Conservation (phyloP, 2,888 invertebrate species). For the Choristoneura rosaceana region DNA sequence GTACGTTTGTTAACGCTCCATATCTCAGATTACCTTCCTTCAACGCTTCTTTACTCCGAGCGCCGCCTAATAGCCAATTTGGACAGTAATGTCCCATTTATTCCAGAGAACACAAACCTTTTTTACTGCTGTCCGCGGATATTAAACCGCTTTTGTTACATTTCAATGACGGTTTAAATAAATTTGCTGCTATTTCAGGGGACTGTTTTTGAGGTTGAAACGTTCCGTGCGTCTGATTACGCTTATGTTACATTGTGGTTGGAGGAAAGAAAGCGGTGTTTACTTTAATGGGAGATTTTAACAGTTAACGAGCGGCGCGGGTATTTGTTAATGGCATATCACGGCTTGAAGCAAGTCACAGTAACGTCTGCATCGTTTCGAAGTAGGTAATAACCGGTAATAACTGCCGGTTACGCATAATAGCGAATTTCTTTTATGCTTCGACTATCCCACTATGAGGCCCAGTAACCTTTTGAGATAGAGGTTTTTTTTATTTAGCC, state of each 20-base stretch:
- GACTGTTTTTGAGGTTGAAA: not conserved
- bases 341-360: not conserved
- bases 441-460: no score
- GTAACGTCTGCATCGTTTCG: not conserved
- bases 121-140: constrained; percentile 35
- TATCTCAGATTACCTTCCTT: constrained; percentile 14
- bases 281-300: constrained; percentile 5
- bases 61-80: constrained; percentile 34
- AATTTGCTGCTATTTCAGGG: constrained; percentile 37
- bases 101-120: constrained; percentile 35
- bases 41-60: constrained; percentile 23
- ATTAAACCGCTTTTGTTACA: constrained; percentile 38
- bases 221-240: not conserved
- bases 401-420: no score
- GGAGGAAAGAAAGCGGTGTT: constrained; percentile 22
- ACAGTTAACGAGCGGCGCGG: not conserved
- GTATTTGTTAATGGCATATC: not conserved
- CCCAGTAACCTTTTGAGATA: no score
- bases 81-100: constrained; percentile 36
- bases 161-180: constrained; percentile 41
- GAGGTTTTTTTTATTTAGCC: no score
- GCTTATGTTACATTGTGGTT: not conserved
- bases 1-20: not conserved
- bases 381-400: no score
- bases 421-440: no score